phyloP scores from a whole-genome alignment of 2,797 vertebrate genomes.

The Periparus ater region DNA sequence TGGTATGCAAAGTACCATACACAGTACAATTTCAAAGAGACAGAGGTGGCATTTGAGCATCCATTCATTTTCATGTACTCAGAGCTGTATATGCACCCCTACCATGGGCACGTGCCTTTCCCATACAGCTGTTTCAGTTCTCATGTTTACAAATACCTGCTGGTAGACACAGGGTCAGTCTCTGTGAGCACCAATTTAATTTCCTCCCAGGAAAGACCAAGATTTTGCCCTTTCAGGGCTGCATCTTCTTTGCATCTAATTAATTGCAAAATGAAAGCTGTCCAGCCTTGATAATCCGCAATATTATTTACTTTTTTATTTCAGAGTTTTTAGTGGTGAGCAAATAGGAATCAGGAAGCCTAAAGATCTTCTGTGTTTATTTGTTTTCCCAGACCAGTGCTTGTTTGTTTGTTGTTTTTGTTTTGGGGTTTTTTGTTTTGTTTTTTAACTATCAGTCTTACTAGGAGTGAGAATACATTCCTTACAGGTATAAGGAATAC shows the following conservation, averaged over 20 bases:
- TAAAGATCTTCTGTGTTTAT: neutral
- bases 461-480: neutral
- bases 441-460: neutral
- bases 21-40: neutral
- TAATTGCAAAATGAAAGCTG: neutral
- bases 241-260: neutral
- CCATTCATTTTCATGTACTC: neutral
- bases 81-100: neutral
- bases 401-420: neutral
- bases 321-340: neutral
- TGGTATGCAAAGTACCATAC: neutral
- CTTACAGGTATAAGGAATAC: neutral
- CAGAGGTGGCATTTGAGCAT: neutral
- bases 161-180: neutral
- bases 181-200: neutral
- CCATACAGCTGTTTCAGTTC: neutral
- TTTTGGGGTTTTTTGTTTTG: neutral
- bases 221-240: neutral
- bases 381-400: neutral
- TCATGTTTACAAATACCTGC: neutral
- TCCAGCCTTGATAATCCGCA: neutral
- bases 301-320: neutral
- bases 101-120: rapidly evolving
- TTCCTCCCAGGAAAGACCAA: neutral
- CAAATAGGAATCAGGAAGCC: neutral